phyloP scores from a whole-genome alignment of 1,140 invertebrate genomes.

The Cotesia typhae region DNA sequence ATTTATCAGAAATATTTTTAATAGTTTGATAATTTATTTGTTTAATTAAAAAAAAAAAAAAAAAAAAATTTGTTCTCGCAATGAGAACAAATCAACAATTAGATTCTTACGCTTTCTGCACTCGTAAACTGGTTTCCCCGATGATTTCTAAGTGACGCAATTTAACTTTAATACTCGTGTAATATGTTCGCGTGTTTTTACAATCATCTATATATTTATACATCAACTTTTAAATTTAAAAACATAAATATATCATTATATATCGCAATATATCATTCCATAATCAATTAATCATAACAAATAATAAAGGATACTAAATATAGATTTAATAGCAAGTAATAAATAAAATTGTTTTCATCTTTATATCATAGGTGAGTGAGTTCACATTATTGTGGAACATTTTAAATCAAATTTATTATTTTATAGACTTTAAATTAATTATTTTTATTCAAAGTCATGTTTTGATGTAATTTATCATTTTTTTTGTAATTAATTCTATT shows the following conservation, averaged over 20 bases:
- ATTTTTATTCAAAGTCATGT: too few relatives aligned
- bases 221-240: too few relatives aligned
- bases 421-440: too few relatives aligned
- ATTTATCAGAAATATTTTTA: too few relatives aligned
- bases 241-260: too few relatives aligned
- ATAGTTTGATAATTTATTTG: too few relatives aligned
- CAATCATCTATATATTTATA: neutral
- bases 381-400: too few relatives aligned
- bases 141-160: slow-evolving; percentile 53
- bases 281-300: neutral
- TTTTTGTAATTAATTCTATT: too few relatives aligned
- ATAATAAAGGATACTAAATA: neutral
- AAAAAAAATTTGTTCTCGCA: neutral
- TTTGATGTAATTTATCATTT: too few relatives aligned
- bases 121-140: slow-evolving; percentile 34
- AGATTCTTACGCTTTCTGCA: slow-evolving; percentile 54
- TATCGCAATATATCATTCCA: slow-evolving; percentile 2
- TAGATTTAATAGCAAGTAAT: neutral
- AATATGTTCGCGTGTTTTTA: slow-evolving; percentile 18
- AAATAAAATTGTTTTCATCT: too few relatives aligned
- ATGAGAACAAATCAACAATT: slow-evolving; percentile 21
- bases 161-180: slow-evolving; percentile 25
- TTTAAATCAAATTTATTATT: too few relatives aligned
- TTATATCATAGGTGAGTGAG: too few relatives aligned
- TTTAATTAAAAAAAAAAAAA: neutral